Conservation (phyloP, 2,797 vertebrate genomes). For the Rallus crepitans region DNA sequence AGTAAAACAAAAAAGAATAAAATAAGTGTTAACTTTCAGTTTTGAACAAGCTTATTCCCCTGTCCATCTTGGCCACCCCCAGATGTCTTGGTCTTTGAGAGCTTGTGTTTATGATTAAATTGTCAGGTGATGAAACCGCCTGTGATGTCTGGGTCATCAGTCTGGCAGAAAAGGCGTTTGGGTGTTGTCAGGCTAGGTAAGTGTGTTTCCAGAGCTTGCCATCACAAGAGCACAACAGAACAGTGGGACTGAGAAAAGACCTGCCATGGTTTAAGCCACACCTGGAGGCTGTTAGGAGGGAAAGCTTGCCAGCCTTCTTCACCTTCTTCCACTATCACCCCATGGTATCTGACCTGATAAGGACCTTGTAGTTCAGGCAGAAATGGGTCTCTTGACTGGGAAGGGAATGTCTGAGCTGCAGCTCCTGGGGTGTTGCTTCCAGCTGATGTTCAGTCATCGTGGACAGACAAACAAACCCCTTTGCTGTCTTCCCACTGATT, state of each 20-base stretch:
- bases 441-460: fast-evolving
- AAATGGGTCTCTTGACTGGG: neutral
- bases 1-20: neutral
- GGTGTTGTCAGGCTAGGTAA: neutral
- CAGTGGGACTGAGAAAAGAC: neutral
- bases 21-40: neutral
- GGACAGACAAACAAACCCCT: neutral
- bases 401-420: neutral
- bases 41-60: neutral
- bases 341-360: neutral
- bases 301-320: neutral
- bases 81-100: neutral
- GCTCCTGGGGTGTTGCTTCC: neutral
- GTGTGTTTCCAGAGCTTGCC: neutral
- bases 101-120: neutral
- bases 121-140: neutral
- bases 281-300: neutral
- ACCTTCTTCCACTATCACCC: neutral
- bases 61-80: neutral
- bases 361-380: neutral
- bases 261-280: neutral
- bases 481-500: neutral
- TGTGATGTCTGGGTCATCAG: neutral
- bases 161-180: neutral
- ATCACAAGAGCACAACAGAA: neutral